phyloP scores from a whole-genome alignment of 2,113 vertebrate genomes.

The Kryptolebias marmoratus region DNA sequence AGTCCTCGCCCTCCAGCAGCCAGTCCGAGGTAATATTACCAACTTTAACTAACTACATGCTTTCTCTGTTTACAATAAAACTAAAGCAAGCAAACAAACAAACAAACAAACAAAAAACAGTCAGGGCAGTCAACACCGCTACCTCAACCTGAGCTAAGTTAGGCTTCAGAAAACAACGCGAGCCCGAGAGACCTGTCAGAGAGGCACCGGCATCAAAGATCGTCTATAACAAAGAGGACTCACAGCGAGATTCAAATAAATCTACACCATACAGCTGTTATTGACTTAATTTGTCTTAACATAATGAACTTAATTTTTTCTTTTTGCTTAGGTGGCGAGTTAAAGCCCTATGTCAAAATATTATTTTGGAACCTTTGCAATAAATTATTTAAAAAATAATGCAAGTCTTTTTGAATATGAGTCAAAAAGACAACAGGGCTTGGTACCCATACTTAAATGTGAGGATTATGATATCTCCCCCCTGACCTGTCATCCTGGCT shows the following conservation, averaged over 20 bases:
- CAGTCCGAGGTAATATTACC: background rate
- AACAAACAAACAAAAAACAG: background rate
- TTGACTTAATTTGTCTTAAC: too few species aligned
- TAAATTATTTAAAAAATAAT: too few species aligned
- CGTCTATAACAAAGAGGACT: slow-evolving; percentile 1
- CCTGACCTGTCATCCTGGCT: too few species aligned
- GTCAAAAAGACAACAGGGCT: too few species aligned
- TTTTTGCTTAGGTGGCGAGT: too few species aligned
- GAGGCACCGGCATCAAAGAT: slow-evolving; percentile 39
- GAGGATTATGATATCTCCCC: too few species aligned
- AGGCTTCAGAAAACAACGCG: background rate
- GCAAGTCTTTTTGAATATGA: too few species aligned
- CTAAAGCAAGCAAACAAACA: background rate
- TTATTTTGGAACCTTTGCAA: too few species aligned
- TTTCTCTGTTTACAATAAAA: background rate
- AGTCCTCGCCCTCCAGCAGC: background rate
- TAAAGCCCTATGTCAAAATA: too few species aligned
- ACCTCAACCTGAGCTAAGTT: background rate
- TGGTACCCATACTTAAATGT: too few species aligned
- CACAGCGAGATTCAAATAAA: background rate
- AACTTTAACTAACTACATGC: background rate
- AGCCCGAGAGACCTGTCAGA: background rate
- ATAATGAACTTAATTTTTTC: too few species aligned
- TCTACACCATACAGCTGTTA: too few species aligned
- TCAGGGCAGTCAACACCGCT: fast-evolving